phyloP scores from a whole-genome alignment of 1,140 invertebrate genomes.

The Laupala kohalensis region DNA sequence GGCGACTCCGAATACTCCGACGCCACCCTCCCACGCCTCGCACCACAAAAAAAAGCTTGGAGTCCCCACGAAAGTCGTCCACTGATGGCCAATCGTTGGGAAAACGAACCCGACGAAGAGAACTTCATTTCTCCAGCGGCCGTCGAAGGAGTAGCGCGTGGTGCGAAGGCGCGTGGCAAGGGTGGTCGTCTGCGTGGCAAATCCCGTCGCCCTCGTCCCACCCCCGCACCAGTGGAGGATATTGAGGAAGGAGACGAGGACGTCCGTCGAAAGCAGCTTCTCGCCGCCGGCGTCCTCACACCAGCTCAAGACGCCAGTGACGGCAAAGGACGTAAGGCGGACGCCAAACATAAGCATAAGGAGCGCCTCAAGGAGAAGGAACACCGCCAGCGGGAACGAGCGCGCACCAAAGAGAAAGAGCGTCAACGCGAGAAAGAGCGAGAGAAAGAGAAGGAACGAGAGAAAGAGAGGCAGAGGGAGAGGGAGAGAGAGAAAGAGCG shows the following conservation, averaged over 20 bases:
- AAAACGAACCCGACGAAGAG: not conserved
- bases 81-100: not conserved
- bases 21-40: not conserved
- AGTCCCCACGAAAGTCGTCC: too few species aligned
- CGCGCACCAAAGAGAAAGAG: not conserved
- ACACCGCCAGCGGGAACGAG: not conserved
- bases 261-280: not conserved
- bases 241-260: not conserved
- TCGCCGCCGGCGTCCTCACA: not conserved
- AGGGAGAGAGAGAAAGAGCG: not conserved
- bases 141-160: too few species aligned
- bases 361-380: not conserved
- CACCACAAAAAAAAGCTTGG: not conserved
- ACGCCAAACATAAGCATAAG: too few species aligned
- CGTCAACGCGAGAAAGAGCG: not conserved
- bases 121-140: not conserved
- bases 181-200: not conserved
- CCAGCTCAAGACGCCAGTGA: too few species aligned
- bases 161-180: not conserved
- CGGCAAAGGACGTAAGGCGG: too few species aligned
- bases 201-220: too few species aligned
- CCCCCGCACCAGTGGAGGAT: not conserved
- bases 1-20: too few species aligned
- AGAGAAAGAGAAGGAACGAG: constrained; percentile 2
- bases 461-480: not conserved